Evolutionary conservation across 2,113 vertebrate genomes (phyloP).

Genomic region (Panurus biarmicus): DNA sequence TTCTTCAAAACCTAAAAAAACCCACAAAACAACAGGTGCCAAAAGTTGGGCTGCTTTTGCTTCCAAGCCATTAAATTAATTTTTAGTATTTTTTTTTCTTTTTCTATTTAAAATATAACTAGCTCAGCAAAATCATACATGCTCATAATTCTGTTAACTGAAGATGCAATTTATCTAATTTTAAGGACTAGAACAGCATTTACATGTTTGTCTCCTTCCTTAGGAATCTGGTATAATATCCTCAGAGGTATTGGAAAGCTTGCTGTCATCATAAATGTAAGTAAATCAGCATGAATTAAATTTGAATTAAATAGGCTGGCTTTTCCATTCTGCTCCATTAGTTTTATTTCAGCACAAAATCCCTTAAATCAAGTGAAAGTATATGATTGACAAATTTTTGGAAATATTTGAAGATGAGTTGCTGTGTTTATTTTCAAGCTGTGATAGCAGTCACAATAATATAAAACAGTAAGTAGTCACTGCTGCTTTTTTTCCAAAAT

Average conservation of each 20-base stretch:
- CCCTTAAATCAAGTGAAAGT: background rate
- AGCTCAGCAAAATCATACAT: background rate
- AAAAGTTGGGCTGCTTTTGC: background rate
- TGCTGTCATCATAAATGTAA: conserved; percentile 96
- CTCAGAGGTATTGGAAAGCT: conserved; percentile 92
- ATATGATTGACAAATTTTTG: background rate
- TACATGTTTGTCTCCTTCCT: background rate
- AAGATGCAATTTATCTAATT: background rate
- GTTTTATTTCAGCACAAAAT: conserved; percentile 1
- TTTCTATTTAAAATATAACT: background rate
- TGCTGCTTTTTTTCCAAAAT: background rate
- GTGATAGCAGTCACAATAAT: background rate
- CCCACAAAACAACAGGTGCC: too few relatives aligned
- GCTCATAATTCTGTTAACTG: background rate
- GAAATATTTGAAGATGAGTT: background rate
- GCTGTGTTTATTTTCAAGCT: background rate
- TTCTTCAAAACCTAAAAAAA: background rate
- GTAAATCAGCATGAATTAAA: conserved; percentile 52
- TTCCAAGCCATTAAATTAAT: background rate
- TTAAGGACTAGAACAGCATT: background rate
- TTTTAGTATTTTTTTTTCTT: background rate
- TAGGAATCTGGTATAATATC: conserved; percentile 99
- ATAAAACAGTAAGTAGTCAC: background rate
- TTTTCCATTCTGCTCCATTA: conserved; percentile 6
- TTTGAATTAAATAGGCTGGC: background rate